A percentile compares a stretch with the other conserved stretches of the same genome.
Evolutionary conservation across 2,888 invertebrate genomes (phyloP).

Genomic region (Cryptosula pallasiana): DNA sequence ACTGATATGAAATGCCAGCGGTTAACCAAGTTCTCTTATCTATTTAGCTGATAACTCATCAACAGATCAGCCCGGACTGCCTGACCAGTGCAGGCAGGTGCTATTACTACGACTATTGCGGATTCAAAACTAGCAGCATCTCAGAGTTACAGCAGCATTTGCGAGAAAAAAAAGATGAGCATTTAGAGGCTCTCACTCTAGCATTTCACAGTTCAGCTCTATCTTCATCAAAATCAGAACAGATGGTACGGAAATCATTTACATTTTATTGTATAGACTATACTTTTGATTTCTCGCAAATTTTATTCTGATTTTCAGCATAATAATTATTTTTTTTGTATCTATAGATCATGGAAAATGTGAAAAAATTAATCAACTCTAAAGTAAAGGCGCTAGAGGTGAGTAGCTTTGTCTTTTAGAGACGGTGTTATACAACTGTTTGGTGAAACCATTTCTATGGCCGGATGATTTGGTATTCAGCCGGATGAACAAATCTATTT

Average conservation of each 20-base stretch:
- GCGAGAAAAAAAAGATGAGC: not conserved
- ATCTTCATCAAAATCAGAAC: not conserved
- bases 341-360: not conserved
- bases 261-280: not conserved
- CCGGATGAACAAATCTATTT: too few relatives aligned
- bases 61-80: not conserved
- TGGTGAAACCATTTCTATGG: too few relatives aligned
- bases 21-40: too few relatives aligned
- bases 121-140: not conserved
- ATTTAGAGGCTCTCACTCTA: not conserved
- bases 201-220: not conserved
- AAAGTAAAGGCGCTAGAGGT: slow-evolving; percentile 11
- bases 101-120: not conserved
- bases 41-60: not conserved
- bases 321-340: not conserved
- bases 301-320: too few relatives aligned
- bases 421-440: not conserved
- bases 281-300: not conserved
- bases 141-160: not conserved
- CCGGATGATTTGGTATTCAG: too few relatives aligned
- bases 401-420: not conserved
- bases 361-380: not conserved
- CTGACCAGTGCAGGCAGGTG: not conserved
- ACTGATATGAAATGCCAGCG: too few relatives aligned
- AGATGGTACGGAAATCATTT: not conserved